Conservation (phyloP, 2,888 invertebrate genomes). For the Liodrosophila aerea region DNA sequence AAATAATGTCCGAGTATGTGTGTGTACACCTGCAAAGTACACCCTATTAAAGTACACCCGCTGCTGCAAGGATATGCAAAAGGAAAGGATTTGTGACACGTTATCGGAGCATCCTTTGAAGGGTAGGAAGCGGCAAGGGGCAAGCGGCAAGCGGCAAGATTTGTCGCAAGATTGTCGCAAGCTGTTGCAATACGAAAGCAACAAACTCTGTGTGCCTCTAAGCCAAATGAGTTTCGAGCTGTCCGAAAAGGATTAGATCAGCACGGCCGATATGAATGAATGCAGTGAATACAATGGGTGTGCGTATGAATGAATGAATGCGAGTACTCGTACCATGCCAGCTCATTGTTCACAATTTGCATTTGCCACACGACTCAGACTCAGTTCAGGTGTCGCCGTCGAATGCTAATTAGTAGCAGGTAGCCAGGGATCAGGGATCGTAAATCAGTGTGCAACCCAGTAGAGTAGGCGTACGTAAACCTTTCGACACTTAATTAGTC, state of each 20-base stretch:
- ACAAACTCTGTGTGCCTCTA: constrained; percentile 17
- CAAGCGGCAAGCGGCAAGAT: no score
- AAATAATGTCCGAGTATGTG: constrained; percentile 4
- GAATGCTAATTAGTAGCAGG: constrained; percentile 51
- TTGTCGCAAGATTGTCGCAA: constrained; percentile 53
- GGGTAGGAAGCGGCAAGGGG: no score
- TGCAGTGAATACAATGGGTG: constrained; percentile 12
- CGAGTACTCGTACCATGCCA: background rate
- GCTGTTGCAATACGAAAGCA: constrained; percentile 58
- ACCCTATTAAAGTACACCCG: constrained; percentile 39
- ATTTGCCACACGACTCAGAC: constrained; percentile 51
- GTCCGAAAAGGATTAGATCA: constrained; percentile 45
- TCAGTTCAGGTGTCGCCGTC: constrained; percentile 21
- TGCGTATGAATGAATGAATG: constrained; percentile 24
- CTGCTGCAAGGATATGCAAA: constrained; percentile 4
- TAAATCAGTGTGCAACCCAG: constrained; percentile 43
- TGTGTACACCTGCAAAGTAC: background rate
- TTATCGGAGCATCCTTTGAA: constrained; percentile 18
- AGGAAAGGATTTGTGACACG: constrained; percentile 52
- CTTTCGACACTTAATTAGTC: constrained; percentile 67
- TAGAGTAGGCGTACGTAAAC: constrained; percentile 57
- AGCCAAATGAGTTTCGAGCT: constrained; percentile 46
- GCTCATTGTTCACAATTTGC: constrained; percentile 27
- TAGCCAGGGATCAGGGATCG: constrained; percentile 3
- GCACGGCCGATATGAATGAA: constrained; percentile 10